phyloP scores from a whole-genome alignment of 2,888 invertebrate genomes.

The Toxonevra muliebris region DNA sequence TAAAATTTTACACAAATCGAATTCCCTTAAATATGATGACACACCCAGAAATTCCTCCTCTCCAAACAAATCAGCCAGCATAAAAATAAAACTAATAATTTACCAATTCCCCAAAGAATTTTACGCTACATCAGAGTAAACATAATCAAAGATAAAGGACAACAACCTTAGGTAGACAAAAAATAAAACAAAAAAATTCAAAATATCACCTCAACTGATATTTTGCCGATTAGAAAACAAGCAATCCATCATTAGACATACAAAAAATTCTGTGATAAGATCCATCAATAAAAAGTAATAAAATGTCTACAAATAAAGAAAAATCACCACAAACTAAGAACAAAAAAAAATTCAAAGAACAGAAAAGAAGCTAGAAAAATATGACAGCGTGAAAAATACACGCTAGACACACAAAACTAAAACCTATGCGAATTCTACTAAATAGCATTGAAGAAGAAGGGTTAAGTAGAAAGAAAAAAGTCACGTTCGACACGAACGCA shows the following conservation, averaged over 20 bases:
- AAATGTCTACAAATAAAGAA: constrained; percentile 5
- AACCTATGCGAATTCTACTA: neutral
- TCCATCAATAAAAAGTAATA: neutral
- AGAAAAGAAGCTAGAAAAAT: too few species aligned
- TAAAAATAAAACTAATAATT: too few species aligned
- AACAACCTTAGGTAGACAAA: too few species aligned
- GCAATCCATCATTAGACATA: constrained; percentile 29
- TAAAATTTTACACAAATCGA: too few species aligned
- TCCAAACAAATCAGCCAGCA: too few species aligned
- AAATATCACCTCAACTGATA: constrained; percentile 30
- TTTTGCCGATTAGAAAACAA: constrained; percentile 30
- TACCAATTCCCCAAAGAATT: too few species aligned
- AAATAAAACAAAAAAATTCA: neutral
- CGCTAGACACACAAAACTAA: neutral
- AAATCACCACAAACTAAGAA: neutral
- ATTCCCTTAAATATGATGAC: too few species aligned
- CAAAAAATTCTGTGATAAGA: neutral
- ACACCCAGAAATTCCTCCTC: too few species aligned
- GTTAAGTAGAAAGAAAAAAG: neutral
- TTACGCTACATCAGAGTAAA: too few species aligned
- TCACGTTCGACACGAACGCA: constrained; percentile 1
- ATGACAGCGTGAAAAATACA: neutral
- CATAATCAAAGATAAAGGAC: too few species aligned
- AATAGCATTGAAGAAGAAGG: neutral
- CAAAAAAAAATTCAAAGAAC: too few species aligned